Conservation (phyloP, 1,140 invertebrate species). For the Orius laevigatus region DNA sequence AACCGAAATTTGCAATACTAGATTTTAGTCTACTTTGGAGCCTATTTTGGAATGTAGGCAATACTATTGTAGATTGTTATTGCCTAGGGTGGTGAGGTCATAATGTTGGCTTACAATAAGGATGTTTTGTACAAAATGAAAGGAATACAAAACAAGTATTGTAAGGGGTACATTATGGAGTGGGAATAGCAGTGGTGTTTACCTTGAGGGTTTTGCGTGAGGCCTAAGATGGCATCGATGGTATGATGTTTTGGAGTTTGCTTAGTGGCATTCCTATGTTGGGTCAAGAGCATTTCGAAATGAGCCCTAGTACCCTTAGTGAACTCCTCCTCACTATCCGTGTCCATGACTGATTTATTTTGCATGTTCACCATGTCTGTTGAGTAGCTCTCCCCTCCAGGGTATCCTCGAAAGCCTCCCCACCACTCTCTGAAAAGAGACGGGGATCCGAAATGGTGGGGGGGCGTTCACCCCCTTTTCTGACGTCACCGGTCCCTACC, state of each 20-base stretch:
- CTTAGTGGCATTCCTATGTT: slow-evolving; percentile 8
- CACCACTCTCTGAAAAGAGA: not conserved
- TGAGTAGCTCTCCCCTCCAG: not conserved
- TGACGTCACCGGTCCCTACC: not conserved
- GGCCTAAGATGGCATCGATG: slow-evolving; percentile 21
- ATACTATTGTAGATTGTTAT: no score
- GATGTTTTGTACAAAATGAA: no score
- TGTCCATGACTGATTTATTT: slow-evolving; percentile 1
- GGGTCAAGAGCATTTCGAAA: slow-evolving; percentile 15
- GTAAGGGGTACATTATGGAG: no score
- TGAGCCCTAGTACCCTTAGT: not conserved
- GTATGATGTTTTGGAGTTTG: slow-evolving; percentile 20
- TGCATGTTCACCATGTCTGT: not conserved
- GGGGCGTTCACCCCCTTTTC: no score
- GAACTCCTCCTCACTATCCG: not conserved
- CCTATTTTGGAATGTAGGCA: no score
- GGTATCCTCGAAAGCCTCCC: not conserved
- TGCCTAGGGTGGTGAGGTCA: no score
- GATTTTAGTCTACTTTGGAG: no score
- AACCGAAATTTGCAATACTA: no score
- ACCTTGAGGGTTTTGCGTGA: slow-evolving; percentile 4
- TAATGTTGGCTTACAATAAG: no score
- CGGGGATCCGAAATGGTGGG: no score
- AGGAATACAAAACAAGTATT: no score
- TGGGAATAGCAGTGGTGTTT: not conserved